These are phyloP conservation scores for Sebastes variabilis DNA, from an alignment of 2,797 vertebrate species.

Conservation along the genomic window DNA sequence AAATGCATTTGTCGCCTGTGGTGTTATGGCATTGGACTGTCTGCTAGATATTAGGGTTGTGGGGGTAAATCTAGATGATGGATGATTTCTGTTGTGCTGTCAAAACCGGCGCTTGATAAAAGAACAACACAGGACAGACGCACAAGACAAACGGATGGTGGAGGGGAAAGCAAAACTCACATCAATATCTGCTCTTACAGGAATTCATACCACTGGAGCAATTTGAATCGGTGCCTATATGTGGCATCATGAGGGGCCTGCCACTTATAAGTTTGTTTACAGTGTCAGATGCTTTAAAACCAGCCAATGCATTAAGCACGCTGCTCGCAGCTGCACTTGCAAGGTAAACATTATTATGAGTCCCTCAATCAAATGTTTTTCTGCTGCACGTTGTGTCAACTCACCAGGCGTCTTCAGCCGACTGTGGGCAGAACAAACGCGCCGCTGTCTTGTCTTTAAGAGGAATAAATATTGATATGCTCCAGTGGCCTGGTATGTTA, in stretches of 20 bases:
- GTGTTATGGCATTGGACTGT: slow-evolving; percentile 75
- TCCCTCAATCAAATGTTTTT: slow-evolving; percentile 60
- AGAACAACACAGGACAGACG: slow-evolving; percentile 62
- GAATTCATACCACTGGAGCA: slow-evolving; percentile 8
- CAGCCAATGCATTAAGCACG: slow-evolving; percentile 29
- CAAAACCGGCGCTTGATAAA: slow-evolving; percentile 71
- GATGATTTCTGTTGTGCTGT: slow-evolving; percentile 74
- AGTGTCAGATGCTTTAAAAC: slow-evolving; percentile 25
- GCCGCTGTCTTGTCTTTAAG: slow-evolving; percentile 60
- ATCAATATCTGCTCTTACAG: slow-evolving; percentile 51
- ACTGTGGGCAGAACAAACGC: slow-evolving; percentile 63
- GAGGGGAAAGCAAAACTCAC: slow-evolving; percentile 34
- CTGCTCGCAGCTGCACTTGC: slow-evolving; percentile 23
- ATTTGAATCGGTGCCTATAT: slow-evolving; percentile 19
- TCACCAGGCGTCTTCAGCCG: slow-evolving; percentile 48
- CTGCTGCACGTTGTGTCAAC: slow-evolving; percentile 28
- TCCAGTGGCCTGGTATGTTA: slow-evolving; percentile 80
- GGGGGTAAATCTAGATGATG: slow-evolving; percentile 77
- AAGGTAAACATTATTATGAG: slow-evolving; percentile 57
- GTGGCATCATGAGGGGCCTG: neutral
- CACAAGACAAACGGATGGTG: slow-evolving; percentile 55
- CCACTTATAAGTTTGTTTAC: slow-evolving; percentile 35
- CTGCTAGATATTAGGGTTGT: slow-evolving; percentile 72
- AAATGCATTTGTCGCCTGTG: slow-evolving; percentile 69
- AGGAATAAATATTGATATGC: slow-evolving; percentile 79